Evolutionary conservation across 2,888 invertebrate genomes (phyloP), one percentile per base, ranked within the genome.

Genomic region (Sesia bembeciformis): DNA sequence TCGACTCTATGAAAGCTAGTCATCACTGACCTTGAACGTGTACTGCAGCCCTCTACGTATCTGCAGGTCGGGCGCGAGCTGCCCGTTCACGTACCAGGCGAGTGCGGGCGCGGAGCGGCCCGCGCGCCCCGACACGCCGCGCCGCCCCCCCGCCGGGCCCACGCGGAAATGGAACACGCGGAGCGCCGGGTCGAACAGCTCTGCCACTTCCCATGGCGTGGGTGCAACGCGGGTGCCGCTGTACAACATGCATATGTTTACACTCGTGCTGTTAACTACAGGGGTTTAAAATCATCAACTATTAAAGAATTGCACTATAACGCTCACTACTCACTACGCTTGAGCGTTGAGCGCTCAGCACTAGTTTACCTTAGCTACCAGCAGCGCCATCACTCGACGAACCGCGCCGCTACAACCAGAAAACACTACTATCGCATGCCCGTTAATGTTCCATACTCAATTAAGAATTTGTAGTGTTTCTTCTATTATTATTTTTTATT

Each of bases 11-110:
- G 23, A 23, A 23, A 23, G 23, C 4, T 0, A 23, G 23, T 23
- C 23, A 23, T 23, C 23, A 23, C 55, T n/a, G 53, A 94, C 94
- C 72, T 92, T 92, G 74, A 98, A 96, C 7, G 91, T 93, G 86
- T 98, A 98, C 0, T 93, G 94, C 55, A 96, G 90, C 0, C 97
- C 97, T 54, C 98, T 88, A 58, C 96, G 91, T 65, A 98, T 87
- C 91, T 95, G 97, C 58, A 98, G 84, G 78, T 97, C 97, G 0
- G 97, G 97, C 53, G 94, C 93, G 66, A 98, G 88, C 70, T 93
- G 93, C 0, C 98, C 98, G 81, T 98, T 97, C 59, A 98, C 95
- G 83, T 97, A 98, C 97, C 97, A 98, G 6, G 96, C 94, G 50
- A 95, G 85, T 93, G 94, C 64, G 92, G 94, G 43, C 93, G 92